Evolutionary conservation across 2,797 vertebrate species (phyloP).

Genomic region (Channa striata): DNA sequence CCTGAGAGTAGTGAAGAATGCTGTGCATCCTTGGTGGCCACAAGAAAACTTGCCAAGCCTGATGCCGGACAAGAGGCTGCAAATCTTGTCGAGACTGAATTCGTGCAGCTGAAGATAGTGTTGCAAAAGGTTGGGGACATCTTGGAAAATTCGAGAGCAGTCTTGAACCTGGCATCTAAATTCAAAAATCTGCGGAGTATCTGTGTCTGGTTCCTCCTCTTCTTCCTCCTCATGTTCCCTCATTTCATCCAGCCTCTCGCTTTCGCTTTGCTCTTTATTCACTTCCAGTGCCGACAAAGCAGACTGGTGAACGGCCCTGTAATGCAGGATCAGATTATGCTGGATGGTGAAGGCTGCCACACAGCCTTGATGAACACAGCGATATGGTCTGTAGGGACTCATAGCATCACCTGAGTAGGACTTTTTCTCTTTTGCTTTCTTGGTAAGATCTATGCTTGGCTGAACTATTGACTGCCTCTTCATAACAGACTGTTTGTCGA

Average conservation of each 20-base stretch:
- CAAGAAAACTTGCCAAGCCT: conserved; percentile 90
- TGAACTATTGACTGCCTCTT: conserved; percentile 37
- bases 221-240: conserved; percentile 76
- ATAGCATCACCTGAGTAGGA: conserved; percentile 74
- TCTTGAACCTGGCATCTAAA: conserved; percentile 94
- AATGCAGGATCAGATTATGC: conserved; percentile 97
- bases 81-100: conserved; percentile 89
- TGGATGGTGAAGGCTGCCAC: conserved; percentile 96
- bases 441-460: conserved; percentile 53
- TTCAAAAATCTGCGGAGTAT: conserved; percentile 85
- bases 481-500: conserved; percentile 8
- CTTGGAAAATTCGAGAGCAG: conserved; percentile 95
- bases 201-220: conserved; percentile 70
- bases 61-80: conserved; percentile 83
- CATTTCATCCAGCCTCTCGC: conserved; percentile 73
- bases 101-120: conserved; percentile 95
- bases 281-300: conserved; percentile 88
- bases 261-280: conserved; percentile 87
- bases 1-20: conserved; percentile 88
- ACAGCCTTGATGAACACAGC: conserved; percentile 96
- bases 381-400: conserved; percentile 92
- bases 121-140: conserved; percentile 91
- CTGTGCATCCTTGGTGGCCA: conserved; percentile 90
- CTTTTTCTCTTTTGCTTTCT: conserved; percentile 87
- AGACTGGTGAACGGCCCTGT: conserved; percentile 94